Evolutionary conservation across 2,797 vertebrate genomes (phyloP).

Genomic region (Fistularia tabacaria): DNA sequence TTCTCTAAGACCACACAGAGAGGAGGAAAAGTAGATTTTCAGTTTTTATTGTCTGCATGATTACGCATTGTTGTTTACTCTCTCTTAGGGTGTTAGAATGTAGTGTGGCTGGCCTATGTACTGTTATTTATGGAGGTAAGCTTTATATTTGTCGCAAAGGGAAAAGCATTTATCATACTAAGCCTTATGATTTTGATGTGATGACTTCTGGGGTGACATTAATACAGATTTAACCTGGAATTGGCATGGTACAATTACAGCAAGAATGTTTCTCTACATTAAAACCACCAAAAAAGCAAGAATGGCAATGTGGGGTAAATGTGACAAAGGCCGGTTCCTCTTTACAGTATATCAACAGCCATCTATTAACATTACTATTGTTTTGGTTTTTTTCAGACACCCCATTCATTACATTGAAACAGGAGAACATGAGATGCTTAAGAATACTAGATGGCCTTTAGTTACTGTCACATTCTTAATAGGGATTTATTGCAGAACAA

Average conservation of each 20-base stretch:
- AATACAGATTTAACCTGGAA: constrained; percentile 45
- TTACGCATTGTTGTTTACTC: constrained; percentile 24
- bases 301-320: constrained; percentile 27
- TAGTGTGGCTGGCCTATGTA: not conserved
- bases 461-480: constrained; percentile 68
- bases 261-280: too few relatives aligned
- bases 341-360: constrained; percentile 52
- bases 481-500: constrained; percentile 67
- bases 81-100: constrained; percentile 5
- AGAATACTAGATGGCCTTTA: constrained; percentile 54
- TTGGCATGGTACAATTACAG: constrained; percentile 19
- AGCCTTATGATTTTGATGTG: constrained; percentile 27
- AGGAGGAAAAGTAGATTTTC: constrained; percentile 39
- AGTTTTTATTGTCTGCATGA: constrained; percentile 36
- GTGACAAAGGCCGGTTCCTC: constrained; percentile 23
- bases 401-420: constrained; percentile 56
- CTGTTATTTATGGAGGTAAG: constrained; percentile 34
- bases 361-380: constrained; percentile 67
- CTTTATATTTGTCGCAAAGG: constrained; percentile 36
- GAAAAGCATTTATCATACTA: constrained; percentile 33
- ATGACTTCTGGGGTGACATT: constrained; percentile 30
- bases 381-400: constrained; percentile 43
- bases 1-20: constrained; percentile 8
- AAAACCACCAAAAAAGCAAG: not conserved
- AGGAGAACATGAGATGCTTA: constrained; percentile 44